These are phyloP conservation scores for Alauda arvensis DNA, from an alignment of 2,797 vertebrate species.

Conservation along the genomic window DNA sequence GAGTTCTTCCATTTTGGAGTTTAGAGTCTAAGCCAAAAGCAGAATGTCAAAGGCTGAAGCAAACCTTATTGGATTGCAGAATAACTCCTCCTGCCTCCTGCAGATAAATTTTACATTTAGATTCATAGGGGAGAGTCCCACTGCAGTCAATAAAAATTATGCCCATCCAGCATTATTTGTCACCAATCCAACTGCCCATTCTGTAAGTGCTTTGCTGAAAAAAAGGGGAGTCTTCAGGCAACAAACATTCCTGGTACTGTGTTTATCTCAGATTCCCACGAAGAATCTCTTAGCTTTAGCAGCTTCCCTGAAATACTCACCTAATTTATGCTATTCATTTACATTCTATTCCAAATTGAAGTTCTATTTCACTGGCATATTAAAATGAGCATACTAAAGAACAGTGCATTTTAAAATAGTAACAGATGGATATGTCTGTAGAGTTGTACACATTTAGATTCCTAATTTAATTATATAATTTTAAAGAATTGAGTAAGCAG, in stretches of 20 bases:
- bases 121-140: neutral
- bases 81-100: conserved; percentile 34
- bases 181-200: neutral
- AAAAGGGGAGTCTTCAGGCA: neutral
- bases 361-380: neutral
- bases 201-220: neutral
- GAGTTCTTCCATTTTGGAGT: neutral
- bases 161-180: neutral
- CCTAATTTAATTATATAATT: neutral
- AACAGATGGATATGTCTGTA: conserved; percentile 1
- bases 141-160: conserved; percentile 37
- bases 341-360: neutral
- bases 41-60: conserved; percentile 26
- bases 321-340: conserved; percentile 26
- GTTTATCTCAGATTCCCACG: neutral
- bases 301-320: neutral
- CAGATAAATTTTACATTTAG: conserved; percentile 54
- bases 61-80: conserved; percentile 13
- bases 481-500: neutral
- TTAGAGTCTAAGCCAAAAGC: conserved; percentile 3
- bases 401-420: neutral
- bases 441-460: conserved; percentile 14
- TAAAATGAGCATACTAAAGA: conserved; percentile 21
- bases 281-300: neutral
- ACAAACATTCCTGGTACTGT: neutral